Percentiles rank a stretch among this genome's conserved stretches.
phyloP scores from a whole-genome alignment of 2,797 vertebrate species.

The Ficedula albicollis region DNA sequence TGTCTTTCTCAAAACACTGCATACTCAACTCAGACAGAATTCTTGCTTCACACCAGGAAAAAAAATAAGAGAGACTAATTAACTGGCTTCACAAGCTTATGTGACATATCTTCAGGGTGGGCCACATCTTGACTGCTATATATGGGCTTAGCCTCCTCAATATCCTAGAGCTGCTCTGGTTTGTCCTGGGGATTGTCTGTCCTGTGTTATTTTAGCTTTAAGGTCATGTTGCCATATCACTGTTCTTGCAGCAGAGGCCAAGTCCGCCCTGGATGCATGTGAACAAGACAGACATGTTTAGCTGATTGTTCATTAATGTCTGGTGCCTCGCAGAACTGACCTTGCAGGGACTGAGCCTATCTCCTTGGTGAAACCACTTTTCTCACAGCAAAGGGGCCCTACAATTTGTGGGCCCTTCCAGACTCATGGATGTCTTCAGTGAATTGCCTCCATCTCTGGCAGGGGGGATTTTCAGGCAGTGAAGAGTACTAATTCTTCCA shows the following conservation, averaged over 20 bases:
- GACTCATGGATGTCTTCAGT: neutral
- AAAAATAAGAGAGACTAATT: neutral
- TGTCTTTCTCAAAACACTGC: neutral
- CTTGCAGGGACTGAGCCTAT: neutral
- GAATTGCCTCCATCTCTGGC: neutral
- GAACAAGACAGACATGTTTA: neutral
- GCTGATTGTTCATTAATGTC: neutral
- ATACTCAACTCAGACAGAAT: neutral
- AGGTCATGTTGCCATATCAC: neutral
- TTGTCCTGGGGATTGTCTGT: neutral
- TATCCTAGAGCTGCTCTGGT: neutral
- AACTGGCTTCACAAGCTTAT: neutral
- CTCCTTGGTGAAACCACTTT: neutral
- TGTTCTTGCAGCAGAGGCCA: neutral
- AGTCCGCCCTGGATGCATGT: conserved; percentile 1
- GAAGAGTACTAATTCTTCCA: neutral
- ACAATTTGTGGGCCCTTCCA: neutral
- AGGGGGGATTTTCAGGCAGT: neutral
- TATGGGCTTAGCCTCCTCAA: neutral
- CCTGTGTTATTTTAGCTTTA: conserved; percentile 21
- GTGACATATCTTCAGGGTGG: neutral
- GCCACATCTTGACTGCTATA: neutral
- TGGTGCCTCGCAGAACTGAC: neutral
- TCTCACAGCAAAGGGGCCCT: neutral
- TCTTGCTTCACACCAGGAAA: neutral